Evolutionary conservation across 2,888 invertebrate genomes (phyloP).

Genomic region (Scotopteryx bipunctaria): DNA sequence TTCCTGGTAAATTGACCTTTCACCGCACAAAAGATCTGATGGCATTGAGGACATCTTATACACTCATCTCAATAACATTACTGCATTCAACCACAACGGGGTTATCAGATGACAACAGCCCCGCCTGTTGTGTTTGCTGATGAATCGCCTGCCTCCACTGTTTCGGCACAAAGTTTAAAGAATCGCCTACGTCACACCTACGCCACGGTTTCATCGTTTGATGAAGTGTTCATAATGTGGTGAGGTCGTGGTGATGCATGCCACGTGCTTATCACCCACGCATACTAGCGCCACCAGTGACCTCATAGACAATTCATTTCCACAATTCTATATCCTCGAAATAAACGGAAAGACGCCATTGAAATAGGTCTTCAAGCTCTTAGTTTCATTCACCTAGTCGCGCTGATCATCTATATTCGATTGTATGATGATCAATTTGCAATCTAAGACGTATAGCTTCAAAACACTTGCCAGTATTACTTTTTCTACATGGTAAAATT

Average conservation of each 20-base stretch:
- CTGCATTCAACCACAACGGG: conserved; percentile 17
- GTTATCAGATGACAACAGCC: conserved; percentile 16
- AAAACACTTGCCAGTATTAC: too few species aligned
- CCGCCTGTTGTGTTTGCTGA: conserved; percentile 36
- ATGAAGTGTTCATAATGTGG: conserved; percentile 48
- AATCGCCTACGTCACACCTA: conserved; percentile 67
- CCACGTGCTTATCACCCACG: conserved; percentile 65
- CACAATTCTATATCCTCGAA: neutral
- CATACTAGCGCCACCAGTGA: conserved; percentile 37
- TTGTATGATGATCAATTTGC: too few species aligned
- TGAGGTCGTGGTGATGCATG: conserved; percentile 60
- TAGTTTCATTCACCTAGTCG: too few species aligned
- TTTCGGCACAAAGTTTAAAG: conserved; percentile 54
- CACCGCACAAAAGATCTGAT: neutral
- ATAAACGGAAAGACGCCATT: neutral
- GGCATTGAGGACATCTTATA: conserved; percentile 12
- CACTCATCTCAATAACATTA: conserved; percentile 24
- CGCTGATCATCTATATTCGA: too few species aligned
- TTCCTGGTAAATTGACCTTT: neutral
- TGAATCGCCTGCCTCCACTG: conserved; percentile 42
- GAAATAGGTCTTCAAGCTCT: too few species aligned
- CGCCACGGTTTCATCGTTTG: conserved; percentile 51
- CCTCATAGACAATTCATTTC: neutral
- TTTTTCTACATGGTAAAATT: neutral
- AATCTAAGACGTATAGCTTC: too few species aligned